Base-by-base conservation (phyloP, 92 coral and sea anemone species). In the Palythoa caribaeorum region DNA sequence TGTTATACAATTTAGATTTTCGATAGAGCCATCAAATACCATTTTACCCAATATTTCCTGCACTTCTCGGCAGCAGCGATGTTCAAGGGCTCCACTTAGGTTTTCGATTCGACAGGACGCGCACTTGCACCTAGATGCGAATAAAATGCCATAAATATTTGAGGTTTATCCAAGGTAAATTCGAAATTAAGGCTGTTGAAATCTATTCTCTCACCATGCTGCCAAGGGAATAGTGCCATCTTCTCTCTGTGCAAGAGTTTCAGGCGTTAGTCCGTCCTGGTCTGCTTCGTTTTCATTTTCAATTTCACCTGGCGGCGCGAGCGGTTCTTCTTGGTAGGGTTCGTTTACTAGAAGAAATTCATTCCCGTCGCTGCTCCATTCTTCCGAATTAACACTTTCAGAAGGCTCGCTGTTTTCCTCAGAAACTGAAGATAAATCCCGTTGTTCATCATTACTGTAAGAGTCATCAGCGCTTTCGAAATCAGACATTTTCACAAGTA, bases 201-300 rank as follows among this genome's bases (percentile, higher is more conserved):
- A 73, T 40, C 78, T 40, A 73, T 73, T 73, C 78, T 73, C 28
- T 73, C 78, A 73, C 78, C 78, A 38, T 73, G 54, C 78, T 73
- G 51, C 53, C 78, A 73, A 73, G 54, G 38, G 53, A 73, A 73
- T 73, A 73, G 78, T 73, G 20, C 78, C 28, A 73, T 73, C 78
- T 73, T 73, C 53, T 73, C 54, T 73, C 54, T 73, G 78, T 70
- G 75, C 75, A 28, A 70, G 75, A 70, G 47, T 70, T 70, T 70
- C 75, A 70, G 75, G 75, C 75, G 75, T 70, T 9, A 70, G 47
- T 38, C 75, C 48, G 48, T 70, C 75, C 47, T 70, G 75, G 47
- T 36, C 75, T 0, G 78, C 78, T 38, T 73, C 20, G 51, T 73
- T 73, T 73, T 73, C 52, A 38, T 13, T 40, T 73, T 40, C 20